Evolutionary conservation across 2,797 vertebrate genomes (phyloP), one percentile per base, ranked within the genome.

Genomic region (Sus cebifrons): DNA sequence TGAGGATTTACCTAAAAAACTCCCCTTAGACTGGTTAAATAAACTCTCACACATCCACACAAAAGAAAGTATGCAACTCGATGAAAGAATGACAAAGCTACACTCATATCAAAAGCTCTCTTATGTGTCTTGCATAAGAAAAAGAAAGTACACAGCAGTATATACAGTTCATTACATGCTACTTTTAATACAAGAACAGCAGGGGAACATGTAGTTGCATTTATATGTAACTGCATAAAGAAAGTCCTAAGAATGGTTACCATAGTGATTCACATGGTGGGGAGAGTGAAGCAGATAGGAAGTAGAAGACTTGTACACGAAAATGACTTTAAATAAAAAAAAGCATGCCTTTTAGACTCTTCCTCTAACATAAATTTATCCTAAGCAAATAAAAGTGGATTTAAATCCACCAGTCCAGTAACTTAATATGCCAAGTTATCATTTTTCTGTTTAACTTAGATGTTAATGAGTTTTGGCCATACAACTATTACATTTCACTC

Each of bases 401-500:
- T 91, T 95, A 95, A 89, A 97, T 15, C 7, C 4, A 93, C 67
- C 56, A n/a, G 25, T 62, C 65, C 75, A 88, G 68, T 62, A 71
- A 86, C 49, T 74, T 67, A 94, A 87, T 58, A 89, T 87, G 40
- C 32, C 83, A 73, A 65, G n/a, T 89, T 85, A 74, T 92, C 62
- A 21, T 83, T 92, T 49, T 93, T 87, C 71, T 82, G 36, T 56
- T 94, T 84, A 81, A 91, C 81, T 94, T 90, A 81, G 23, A 92
- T 93, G 89, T 95, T 94, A 96, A 92, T 95, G 67, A 85, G 29
- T 79, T 44, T 65, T 82, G 70, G 85, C 60, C 65, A 90, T 52
- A n/a, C 96, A 90, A 95, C 84, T 36, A 96, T 78, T 87, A 56
- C 81, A 86, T 96, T 94, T 90, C 54, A 40, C 70, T 96, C 23